Evolutionary conservation across 2,113 vertebrate species (phyloP).

Genomic region (Ellobius talpinus): DNA sequence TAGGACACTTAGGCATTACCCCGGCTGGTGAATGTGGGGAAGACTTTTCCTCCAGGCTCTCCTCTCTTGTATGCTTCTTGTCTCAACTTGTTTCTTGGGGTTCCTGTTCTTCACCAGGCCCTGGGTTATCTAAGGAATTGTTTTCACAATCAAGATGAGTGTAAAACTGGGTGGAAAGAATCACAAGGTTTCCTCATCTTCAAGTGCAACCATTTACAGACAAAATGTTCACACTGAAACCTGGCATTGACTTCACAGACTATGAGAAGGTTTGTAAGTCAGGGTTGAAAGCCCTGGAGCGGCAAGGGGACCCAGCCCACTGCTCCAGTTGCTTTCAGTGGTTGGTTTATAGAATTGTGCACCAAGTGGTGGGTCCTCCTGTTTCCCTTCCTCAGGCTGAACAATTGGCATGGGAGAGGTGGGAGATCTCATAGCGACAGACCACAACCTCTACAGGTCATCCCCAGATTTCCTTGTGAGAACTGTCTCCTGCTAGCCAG

Average conservation of each 20-base stretch:
- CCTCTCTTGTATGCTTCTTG: not conserved
- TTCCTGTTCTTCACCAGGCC: not conserved
- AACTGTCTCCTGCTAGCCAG: rapidly evolving
- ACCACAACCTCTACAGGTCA: no score
- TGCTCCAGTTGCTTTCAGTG: not conserved
- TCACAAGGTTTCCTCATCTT: not conserved
- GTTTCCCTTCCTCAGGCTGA: not conserved
- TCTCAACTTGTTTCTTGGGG: not conserved
- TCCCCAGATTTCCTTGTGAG: rapidly evolving
- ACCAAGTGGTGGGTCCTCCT: rapidly evolving
- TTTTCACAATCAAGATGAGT: not conserved
- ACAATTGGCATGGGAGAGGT: not conserved
- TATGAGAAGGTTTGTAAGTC: rapidly evolving
- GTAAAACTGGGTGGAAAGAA: not conserved
- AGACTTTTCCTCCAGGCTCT: not conserved
- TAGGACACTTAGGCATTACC: rapidly evolving
- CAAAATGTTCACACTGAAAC: rapidly evolving
- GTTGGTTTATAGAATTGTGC: no score
- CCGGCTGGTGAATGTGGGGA: rapidly evolving
- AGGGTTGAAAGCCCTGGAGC: rapidly evolving
- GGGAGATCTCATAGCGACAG: rapidly evolving
- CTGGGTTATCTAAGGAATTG: not conserved
- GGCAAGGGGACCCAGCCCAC: rapidly evolving
- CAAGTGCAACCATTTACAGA: not conserved
- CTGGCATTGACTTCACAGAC: no score